Base-by-base conservation (phyloP, 2,113 vertebrate species). In the Cololabis saira region DNA sequence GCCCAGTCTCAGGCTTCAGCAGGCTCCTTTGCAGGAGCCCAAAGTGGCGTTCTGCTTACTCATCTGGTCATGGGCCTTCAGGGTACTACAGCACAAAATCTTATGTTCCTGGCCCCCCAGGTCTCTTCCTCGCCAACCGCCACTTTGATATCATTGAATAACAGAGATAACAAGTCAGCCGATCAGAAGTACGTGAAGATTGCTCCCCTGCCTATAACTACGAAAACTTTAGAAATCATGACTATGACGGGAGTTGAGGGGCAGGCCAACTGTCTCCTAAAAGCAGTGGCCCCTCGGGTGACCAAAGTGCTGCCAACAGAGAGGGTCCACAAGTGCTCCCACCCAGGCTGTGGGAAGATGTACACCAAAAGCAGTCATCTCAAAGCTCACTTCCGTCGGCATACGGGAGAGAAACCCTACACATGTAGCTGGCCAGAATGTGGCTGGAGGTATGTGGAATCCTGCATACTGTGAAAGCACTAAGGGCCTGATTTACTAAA, bases 341-440 rank as follows among this genome's bases (percentile, higher is more conserved):
- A 96, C 74, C 94, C 93, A 0, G 95, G 95, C 71, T 97, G 95
- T 3, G 92, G 93, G 56, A 96, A 95, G 89, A 94, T 94, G 90
- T 96, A 95, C 85, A 95, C 93, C 66, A 96, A 95, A 79, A 95
- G 94, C 54, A 96, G 95, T 74, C 95, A 96, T 48, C 93, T 96
- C 37, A 96, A 96, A 81, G 95, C 95, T 14, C 95, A 95, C 66
- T 91, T 93, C 61, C 88, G 92, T 5, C 86, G 92, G 2, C 94
- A 95, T 68, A 95, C 94, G 0, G 93, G 94, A 0, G 95, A 96
- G 80, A 96, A 96, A 0, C 95, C 95, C 5, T 96, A 95, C 83
- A 85, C 87, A 0, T 96, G 95, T 30, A 94, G 91, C 50, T 96
- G 95, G 95, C 94, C 95, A 2, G 76, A 94, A 74, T 97, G 95